Conservation (phyloP, 2,797 vertebrate genomes). For the Sebastes variabilis region DNA sequence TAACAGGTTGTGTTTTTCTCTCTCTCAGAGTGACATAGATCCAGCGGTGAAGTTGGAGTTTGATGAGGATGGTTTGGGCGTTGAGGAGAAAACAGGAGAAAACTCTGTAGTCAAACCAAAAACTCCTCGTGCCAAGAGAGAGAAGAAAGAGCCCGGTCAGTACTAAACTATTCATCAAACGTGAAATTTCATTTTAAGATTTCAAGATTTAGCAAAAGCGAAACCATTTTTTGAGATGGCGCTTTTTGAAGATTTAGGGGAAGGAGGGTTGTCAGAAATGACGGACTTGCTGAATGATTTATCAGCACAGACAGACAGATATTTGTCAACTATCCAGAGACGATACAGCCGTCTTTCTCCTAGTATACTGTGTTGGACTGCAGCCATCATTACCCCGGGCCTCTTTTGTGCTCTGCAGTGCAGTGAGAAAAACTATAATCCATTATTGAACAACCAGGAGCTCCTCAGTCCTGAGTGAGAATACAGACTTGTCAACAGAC, state of each 20-base stretch:
- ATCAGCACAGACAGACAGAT: background rate
- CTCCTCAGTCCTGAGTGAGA: background rate
- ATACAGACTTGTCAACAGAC: background rate
- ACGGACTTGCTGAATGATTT: background rate
- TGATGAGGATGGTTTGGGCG: slow-evolving; percentile 87
- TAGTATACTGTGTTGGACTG: background rate
- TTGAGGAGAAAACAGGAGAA: slow-evolving; percentile 84
- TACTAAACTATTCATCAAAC: background rate
- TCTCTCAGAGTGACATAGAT: slow-evolving; percentile 87
- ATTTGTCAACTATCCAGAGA: slow-evolving; percentile 8
- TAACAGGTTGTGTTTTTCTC: background rate
- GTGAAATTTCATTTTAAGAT: background rate
- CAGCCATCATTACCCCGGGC: background rate
- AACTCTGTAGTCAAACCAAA: slow-evolving; percentile 83
- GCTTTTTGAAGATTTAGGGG: background rate
- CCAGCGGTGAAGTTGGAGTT: slow-evolving; percentile 63
- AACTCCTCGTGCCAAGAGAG: slow-evolving; percentile 86
- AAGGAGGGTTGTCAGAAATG: background rate
- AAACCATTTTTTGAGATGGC: background rate
- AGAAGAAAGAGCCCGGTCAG: slow-evolving; percentile 95
- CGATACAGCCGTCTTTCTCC: background rate
- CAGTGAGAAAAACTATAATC: slow-evolving; percentile 2
- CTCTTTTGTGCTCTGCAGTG: background rate
- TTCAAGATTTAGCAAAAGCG: background rate
- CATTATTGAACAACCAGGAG: slow-evolving; percentile 18